A percentile compares a stretch with the other conserved stretches of the same genome.
Conservation (phyloP, 2,797 vertebrate genomes). For the Dryobates pubescens region DNA sequence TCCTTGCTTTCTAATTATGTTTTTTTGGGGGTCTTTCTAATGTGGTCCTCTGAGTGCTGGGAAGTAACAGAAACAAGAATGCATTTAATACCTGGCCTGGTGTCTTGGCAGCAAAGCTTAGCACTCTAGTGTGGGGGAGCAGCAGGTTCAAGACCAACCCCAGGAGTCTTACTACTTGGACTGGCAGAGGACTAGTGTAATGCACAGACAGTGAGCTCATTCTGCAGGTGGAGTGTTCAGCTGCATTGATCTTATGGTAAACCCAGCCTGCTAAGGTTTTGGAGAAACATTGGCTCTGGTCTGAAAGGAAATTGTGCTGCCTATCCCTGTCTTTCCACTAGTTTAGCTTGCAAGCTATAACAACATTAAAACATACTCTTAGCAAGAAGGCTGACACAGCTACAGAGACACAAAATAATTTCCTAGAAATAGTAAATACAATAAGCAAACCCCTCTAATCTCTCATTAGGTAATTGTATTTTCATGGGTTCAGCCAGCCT, state of each 20-base stretch:
- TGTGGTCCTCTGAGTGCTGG: constrained; percentile 37
- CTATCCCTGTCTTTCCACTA: constrained; percentile 61
- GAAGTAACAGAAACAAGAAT: constrained; percentile 59
- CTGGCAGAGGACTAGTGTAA: constrained; percentile 42
- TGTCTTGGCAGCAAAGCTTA: constrained; percentile 58
- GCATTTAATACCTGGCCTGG: constrained; percentile 55
- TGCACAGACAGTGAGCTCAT: constrained; percentile 72
- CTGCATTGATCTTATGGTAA: constrained; percentile 62
- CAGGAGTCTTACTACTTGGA: constrained; percentile 47
- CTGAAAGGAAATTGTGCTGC: constrained; percentile 71
- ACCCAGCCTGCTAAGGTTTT: constrained; percentile 48
- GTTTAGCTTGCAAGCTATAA: constrained; percentile 63
- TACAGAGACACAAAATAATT: constrained; percentile 61
- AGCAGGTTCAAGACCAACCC: constrained; percentile 60
- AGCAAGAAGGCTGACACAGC: constrained; percentile 29
- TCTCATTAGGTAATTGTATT: constrained; percentile 66
- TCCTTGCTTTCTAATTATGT: constrained; percentile 36
- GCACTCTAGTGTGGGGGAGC: constrained; percentile 36
- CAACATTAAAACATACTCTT: constrained; percentile 49
- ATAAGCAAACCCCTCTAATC: constrained; percentile 63
- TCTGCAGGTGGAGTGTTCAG: constrained; percentile 72
- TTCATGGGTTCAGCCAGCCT: constrained; percentile 63
- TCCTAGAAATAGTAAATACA: constrained; percentile 72
- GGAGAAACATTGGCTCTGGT: constrained; percentile 62
- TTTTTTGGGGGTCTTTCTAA: constrained; percentile 20